These are phyloP conservation scores for Lasaia peninsularis DNA, from an alignment of 1,140 invertebrate genomes.

Conservation along the genomic window DNA sequence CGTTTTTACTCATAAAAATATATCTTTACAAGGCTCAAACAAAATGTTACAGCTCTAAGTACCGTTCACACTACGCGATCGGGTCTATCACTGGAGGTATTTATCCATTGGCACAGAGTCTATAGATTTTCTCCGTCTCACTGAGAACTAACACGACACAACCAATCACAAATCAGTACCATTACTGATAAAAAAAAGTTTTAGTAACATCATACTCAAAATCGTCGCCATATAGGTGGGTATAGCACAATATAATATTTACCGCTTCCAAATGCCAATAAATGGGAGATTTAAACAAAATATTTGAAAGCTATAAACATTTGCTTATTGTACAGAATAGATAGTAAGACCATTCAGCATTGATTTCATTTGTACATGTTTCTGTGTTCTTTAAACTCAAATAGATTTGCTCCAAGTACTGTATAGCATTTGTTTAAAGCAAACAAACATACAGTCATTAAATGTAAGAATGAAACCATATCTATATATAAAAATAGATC, in stretches of 20 bases:
- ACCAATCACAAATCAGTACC: constrained; percentile 4
- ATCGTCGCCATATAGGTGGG: neutral
- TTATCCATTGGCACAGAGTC: constrained; percentile 39
- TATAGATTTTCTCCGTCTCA: constrained; percentile 18
- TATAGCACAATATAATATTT: constrained; percentile 9
- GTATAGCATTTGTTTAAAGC: too few relatives aligned
- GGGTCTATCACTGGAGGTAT: constrained; percentile 58
- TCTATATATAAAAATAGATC: too few relatives aligned
- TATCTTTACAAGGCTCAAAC: constrained; percentile 76
- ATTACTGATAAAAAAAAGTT: neutral
- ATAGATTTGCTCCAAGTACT: too few relatives aligned
- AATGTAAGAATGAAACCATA: too few relatives aligned
- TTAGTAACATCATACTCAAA: neutral
- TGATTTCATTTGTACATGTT: too few relatives aligned
- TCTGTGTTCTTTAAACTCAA: too few relatives aligned
- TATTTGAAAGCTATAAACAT: constrained; percentile 17
- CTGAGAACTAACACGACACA: constrained; percentile 21
- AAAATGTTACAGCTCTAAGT: constrained; percentile 61
- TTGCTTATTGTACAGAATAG: constrained; percentile 15
- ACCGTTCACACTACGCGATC: constrained; percentile 51
- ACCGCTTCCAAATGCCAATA: constrained; percentile 4
- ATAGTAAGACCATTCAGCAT: too few relatives aligned
- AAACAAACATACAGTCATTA: too few relatives aligned
- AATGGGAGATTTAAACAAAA: constrained; percentile 8
- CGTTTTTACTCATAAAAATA: constrained; percentile 76